These are phyloP conservation scores for Cairina moschata DNA, from an alignment of 2,113 vertebrate species.

Conservation along the genomic window DNA sequence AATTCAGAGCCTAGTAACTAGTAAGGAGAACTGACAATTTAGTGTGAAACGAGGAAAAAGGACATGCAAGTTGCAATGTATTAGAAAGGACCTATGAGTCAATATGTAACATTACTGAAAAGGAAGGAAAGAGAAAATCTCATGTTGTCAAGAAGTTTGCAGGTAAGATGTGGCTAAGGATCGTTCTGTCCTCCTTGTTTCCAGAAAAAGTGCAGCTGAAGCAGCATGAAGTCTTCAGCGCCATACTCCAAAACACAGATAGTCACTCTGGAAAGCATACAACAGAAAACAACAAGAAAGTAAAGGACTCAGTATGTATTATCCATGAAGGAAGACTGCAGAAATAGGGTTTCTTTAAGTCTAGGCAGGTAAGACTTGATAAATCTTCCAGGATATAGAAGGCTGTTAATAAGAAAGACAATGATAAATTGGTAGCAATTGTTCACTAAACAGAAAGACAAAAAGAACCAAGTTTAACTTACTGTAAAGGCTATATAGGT, in stretches of 20 bases:
- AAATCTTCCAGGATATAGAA: neutral
- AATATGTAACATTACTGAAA: neutral
- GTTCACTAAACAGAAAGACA: neutral
- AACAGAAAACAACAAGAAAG: neutral
- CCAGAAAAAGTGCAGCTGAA: neutral
- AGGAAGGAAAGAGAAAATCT: neutral
- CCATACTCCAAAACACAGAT: neutral
- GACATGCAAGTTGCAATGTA: neutral
- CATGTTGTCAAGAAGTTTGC: neutral
- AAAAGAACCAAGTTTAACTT: neutral
- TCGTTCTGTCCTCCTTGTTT: neutral
- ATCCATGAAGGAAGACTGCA: neutral
- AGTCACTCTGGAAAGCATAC: neutral
- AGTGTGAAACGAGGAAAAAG: neutral
- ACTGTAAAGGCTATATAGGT: slow-evolving; percentile 43
- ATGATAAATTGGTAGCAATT: neutral
- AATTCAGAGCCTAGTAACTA: neutral
- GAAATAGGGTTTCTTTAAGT: neutral
- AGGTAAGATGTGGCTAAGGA: neutral
- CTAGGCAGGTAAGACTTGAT: neutral
- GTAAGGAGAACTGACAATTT: neutral
- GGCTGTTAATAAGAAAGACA: neutral
- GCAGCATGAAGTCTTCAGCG: neutral
- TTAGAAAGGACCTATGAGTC: neutral
- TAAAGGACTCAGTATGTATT: neutral